A percentile compares a stretch with the other conserved stretches of the same genome.
These are phyloP conservation scores for Mastomys natalensis DNA, from an alignment of 2,113 vertebrate species.

Conservation along the genomic window DNA sequence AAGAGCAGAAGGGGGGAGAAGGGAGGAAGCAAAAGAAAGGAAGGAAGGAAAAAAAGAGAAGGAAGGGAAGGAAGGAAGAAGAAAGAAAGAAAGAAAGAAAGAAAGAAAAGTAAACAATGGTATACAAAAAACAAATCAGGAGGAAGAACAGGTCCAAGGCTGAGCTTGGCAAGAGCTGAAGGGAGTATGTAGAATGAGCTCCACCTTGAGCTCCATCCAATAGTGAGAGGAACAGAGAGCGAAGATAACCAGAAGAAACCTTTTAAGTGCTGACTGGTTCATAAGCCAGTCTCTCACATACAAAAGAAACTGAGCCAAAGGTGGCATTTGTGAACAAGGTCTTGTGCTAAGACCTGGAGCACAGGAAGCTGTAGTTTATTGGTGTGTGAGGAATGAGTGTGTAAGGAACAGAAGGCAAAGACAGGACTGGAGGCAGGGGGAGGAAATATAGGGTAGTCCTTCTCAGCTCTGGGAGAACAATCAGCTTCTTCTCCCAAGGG, in stretches of 20 bases:
- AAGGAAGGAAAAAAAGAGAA: no score
- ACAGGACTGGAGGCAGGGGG: background rate
- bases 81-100: no score
- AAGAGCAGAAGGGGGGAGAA: no score
- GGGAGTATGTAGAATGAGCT: background rate
- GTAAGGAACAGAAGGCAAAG: background rate
- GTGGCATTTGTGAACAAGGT: background rate
- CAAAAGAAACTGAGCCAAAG: background rate
- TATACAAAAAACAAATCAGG: background rate
- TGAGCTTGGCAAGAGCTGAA: background rate
- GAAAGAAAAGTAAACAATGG: background rate
- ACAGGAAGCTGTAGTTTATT: background rate
- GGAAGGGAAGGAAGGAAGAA: no score
- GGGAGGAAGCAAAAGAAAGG: no score
- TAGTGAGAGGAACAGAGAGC: background rate
- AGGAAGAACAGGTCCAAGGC: background rate
- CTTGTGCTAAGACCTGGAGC: no score
- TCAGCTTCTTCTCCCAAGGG: background rate
- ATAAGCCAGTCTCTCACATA: background rate
- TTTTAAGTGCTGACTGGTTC: background rate
- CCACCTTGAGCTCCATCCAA: background rate
- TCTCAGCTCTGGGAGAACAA: background rate
- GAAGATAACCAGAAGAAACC: background rate
- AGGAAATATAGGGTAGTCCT: no score
- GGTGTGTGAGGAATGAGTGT: background rate